Percentiles rank a stretch among this genome's conserved stretches.
Evolutionary conservation across 1,140 invertebrate genomes (phyloP).

Genomic region (Aphidius ervi): DNA sequence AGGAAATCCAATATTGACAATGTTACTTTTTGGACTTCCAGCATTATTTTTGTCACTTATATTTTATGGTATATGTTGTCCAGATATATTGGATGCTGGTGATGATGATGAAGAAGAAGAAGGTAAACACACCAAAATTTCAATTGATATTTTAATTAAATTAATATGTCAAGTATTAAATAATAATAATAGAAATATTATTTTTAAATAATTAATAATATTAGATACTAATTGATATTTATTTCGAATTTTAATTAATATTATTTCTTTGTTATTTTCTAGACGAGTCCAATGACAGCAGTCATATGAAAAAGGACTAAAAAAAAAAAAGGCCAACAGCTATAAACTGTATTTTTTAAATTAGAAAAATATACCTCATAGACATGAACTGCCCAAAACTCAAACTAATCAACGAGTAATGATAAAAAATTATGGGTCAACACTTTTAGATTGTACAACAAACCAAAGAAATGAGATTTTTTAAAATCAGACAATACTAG

Average conservation of each 20-base stretch:
- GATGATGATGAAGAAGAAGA: constrained; percentile 84
- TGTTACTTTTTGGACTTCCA: constrained; percentile 84
- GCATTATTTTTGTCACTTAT: constrained; percentile 89
- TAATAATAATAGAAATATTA: not conserved
- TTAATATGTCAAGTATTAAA: constrained; percentile 22
- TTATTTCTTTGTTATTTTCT: constrained; percentile 8
- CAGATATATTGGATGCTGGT: constrained; percentile 88
- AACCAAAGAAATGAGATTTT: no score
- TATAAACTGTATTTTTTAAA: no score
- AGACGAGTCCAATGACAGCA: constrained; percentile 31
- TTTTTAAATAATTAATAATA: no score
- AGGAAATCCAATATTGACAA: constrained; percentile 84
- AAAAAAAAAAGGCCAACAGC: not conserved
- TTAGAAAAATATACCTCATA: no score
- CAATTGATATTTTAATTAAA: not conserved
- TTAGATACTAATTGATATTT: no score
- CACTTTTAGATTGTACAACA: no score
- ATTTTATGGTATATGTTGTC: constrained; percentile 89
- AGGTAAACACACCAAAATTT: constrained; percentile 28
- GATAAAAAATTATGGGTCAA: no score
- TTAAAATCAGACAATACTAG: no score
- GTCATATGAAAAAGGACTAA: constrained; percentile 50
- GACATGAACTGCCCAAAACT: no score
- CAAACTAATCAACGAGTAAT: no score
- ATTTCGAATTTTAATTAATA: no score